Percentiles rank a stretch among this genome's conserved stretches.
Evolutionary conservation across 2,113 vertebrate genomes (phyloP).

Genomic region (Hucho hucho): DNA sequence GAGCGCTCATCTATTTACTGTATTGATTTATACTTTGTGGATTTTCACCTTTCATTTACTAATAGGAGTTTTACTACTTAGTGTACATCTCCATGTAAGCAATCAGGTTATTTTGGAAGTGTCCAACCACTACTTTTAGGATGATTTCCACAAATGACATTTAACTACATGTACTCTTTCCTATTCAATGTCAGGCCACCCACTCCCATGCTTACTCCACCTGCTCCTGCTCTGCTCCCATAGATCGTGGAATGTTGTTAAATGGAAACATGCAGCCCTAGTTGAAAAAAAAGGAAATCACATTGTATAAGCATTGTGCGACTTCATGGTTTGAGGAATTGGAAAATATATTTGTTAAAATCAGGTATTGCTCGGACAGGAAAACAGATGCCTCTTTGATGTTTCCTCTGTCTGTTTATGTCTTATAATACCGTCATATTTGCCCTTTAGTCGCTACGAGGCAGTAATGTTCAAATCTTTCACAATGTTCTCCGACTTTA

Average conservation of each 20-base stretch:
- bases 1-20: background rate
- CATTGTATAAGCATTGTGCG: background rate
- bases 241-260: background rate
- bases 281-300: background rate
- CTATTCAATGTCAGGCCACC: background rate
- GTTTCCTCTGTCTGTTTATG: background rate
- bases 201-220: background rate
- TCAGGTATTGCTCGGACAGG: background rate
- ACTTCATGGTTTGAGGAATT: background rate
- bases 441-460: background rate
- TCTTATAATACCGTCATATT: background rate
- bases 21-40: background rate
- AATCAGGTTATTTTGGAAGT: background rate
- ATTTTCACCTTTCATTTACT: background rate
- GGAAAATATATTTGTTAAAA: background rate
- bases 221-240: background rate
- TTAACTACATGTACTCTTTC: background rate
- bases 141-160: background rate
- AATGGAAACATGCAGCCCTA: background rate
- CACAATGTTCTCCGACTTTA: background rate
- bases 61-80: background rate
- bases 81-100: background rate
- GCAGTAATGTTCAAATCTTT: background rate
- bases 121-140: background rate
- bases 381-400: background rate